phyloP scores from a whole-genome alignment of 2,797 vertebrate genomes.

The Labroides dimidiatus region DNA sequence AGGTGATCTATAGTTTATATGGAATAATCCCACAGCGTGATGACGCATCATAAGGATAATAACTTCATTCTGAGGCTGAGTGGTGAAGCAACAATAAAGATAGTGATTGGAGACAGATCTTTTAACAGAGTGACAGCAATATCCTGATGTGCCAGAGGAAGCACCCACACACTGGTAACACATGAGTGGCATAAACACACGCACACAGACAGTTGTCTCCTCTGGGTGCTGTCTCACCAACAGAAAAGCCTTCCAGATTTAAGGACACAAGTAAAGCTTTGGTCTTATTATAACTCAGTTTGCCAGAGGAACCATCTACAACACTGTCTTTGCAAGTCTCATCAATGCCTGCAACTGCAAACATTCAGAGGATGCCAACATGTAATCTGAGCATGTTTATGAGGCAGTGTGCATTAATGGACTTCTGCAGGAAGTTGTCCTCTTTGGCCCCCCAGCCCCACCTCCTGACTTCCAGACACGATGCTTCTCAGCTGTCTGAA shows the following conservation, averaged over 20 bases:
- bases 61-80: conserved; percentile 26
- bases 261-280: conserved; percentile 50
- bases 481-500: conserved; percentile 47
- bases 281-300: conserved; percentile 51
- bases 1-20: not conserved
- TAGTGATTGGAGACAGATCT: conserved; percentile 36
- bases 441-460: not conserved
- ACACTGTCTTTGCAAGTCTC: conserved; percentile 17
- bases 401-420: conserved; percentile 49
- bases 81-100: conserved; percentile 37
- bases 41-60: conserved; percentile 12
- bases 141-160: conserved; percentile 45
- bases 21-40: not conserved
- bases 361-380: not conserved
- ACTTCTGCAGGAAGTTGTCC: conserved; percentile 53
- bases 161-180: conserved; percentile 33
- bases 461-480: conserved; percentile 46
- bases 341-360: not conserved
- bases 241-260: conserved; percentile 61
- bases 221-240: conserved; percentile 59
- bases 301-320: conserved; percentile 26
- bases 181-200: conserved; percentile 4
- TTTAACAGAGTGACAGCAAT: conserved; percentile 60
- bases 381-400: conserved; percentile 49
- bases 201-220: conserved; percentile 54